Evolutionary conservation across 2,888 invertebrate species (phyloP).

Genomic region (Melanargia galathea): DNA sequence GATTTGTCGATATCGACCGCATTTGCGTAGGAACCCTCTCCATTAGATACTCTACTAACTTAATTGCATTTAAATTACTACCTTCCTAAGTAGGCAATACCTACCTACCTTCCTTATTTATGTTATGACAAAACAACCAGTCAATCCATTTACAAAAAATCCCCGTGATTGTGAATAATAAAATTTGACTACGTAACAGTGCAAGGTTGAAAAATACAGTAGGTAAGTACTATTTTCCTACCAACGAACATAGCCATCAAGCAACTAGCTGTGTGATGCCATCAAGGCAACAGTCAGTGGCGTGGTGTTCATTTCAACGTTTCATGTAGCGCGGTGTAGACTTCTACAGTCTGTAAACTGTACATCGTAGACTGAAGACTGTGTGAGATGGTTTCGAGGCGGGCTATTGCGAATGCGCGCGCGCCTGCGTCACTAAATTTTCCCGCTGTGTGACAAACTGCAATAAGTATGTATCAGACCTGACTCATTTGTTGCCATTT

Average conservation of each 20-base stretch:
- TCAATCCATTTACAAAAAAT: not conserved
- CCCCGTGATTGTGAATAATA: constrained; percentile 19
- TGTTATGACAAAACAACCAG: not conserved
- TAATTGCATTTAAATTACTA: no score
- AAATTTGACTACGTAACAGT: constrained; percentile 18
- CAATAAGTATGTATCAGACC: constrained; percentile 27
- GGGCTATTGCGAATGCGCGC: constrained; percentile 35
- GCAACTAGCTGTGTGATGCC: not conserved
- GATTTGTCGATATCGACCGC: no score
- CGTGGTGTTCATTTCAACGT: constrained; percentile 39
- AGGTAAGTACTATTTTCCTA: constrained; percentile 63
- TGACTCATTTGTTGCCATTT: constrained; percentile 33
- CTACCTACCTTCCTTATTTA: not conserved
- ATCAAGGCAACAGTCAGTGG: constrained; percentile 19
- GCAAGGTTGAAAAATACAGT: constrained; percentile 49
- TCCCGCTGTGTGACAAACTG: constrained; percentile 42
- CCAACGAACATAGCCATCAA: constrained; percentile 34
- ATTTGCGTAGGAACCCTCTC: no score
- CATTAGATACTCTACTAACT: no score
- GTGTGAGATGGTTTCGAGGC: constrained; percentile 32
- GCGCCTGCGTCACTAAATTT: constrained; percentile 43
- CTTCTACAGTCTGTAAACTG: not conserved
- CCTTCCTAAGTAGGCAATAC: no score
- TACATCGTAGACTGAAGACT: no score
- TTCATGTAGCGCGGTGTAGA: constrained; percentile 17